Evolutionary conservation across 2,113 vertebrate genomes (phyloP), one percentile per base, ranked within the genome.

Genomic region (Pyrgilauda ruficollis): DNA sequence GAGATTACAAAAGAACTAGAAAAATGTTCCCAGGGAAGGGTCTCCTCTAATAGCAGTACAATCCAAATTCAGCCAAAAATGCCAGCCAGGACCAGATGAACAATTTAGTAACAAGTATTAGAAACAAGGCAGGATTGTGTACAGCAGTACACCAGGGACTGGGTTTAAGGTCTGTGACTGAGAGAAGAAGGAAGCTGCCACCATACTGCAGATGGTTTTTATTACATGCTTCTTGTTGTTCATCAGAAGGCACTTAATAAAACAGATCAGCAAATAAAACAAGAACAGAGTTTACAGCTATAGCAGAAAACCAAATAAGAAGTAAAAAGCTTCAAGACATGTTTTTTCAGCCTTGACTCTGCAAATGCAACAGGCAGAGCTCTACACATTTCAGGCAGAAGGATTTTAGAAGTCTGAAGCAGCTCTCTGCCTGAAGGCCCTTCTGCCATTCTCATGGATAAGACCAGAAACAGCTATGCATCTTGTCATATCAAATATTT

Each of bases 241-340:
- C 53, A 53, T 94, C 77, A 82, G 28, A 91, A 90, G 37, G 31
- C 53, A 78, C 62, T 89, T 87, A 92, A 84, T 93, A 90, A 76
- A 94, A 79, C 22, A 58, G n/a, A 88, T n/a, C 74, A 84, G 37
- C 66, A 96, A 94, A 84, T 89, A 87, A 92, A 95, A 64, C 11
- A 75, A 55, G 11, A 84, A 33, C 33, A 41, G 53, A 62, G 27
- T 72, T 95, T 84, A 93, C 56, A 72, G 30, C 10, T 13, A 0
- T 24, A 62, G 11, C 52, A 80, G 92, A 92, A 94, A 93, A 46
- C 4, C 37, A 53, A 90, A 87, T 68, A 91, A 78, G 22, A 19
- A 75, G 17, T 72, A 88, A 91, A 90, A 64, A 19, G 22, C 6
- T 84, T 37, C 79, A 76, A 75, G 37, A 77, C 50, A 14, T 2